Evolutionary conservation across 1,140 invertebrate species (phyloP).

Genomic region (Atta cephalotes): DNA sequence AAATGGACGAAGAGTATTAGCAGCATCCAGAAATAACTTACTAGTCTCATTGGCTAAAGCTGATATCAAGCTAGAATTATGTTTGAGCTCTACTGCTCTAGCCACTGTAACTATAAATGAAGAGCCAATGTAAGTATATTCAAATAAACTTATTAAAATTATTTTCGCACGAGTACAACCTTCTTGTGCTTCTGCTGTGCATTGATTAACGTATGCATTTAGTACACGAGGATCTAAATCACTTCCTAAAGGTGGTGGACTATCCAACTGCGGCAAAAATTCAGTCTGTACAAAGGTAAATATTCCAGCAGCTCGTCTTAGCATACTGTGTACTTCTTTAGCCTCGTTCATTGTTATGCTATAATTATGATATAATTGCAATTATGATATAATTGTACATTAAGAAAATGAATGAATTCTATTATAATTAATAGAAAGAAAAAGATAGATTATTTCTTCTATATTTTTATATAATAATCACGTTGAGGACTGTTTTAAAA

Average conservation of each 20-base stretch:
- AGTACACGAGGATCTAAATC: slow-evolving; percentile 89
- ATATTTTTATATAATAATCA: slow-evolving; percentile 23
- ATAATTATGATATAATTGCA: slow-evolving; percentile 2
- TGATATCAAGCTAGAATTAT: slow-evolving; percentile 89
- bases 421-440: background rate
- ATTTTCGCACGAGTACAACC: slow-evolving; percentile 80
- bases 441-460: slow-evolving; percentile 15
- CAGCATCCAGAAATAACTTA: slow-evolving; percentile 88
- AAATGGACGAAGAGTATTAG: slow-evolving; percentile 87
- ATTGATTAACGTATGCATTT: slow-evolving; percentile 90
- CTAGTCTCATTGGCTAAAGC: slow-evolving; percentile 90
- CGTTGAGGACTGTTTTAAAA: background rate
- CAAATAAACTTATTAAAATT: slow-evolving; percentile 16
- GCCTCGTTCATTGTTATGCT: slow-evolving; percentile 90
- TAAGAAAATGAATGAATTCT: background rate
- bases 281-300: slow-evolving; percentile 87
- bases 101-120: slow-evolving; percentile 89
- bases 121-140: background rate
- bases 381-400: background rate
- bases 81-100: slow-evolving; percentile 91
- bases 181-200: slow-evolving; percentile 92
- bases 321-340: slow-evolving; percentile 90
- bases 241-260: slow-evolving; percentile 85
- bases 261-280: slow-evolving; percentile 85
- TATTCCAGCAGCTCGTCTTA: slow-evolving; percentile 89